These are phyloP conservation scores for Monochamus saltuarius DNA, from an alignment of 1,140 invertebrate genomes.

Conservation along the genomic window DNA sequence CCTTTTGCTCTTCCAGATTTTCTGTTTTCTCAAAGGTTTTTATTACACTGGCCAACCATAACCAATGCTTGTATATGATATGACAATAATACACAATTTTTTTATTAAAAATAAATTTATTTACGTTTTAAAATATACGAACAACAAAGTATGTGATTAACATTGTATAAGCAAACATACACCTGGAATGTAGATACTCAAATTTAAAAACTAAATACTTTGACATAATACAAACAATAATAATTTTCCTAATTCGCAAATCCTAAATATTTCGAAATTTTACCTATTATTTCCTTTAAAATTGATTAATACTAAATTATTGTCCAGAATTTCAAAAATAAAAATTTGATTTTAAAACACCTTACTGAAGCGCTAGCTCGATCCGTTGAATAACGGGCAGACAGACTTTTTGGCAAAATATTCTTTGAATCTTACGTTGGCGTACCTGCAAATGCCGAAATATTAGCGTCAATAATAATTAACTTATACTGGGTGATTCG, in stretches of 20 bases:
- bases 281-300: not conserved
- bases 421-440: slow-evolving; percentile 64
- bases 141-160: too few species aligned
- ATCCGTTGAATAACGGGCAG: slow-evolving; percentile 33
- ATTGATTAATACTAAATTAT: slow-evolving; percentile 4
- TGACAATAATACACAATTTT: too few species aligned
- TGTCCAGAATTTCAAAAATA: slow-evolving; percentile 3
- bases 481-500: too few species aligned
- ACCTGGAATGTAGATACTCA: too few species aligned
- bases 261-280: too few species aligned
- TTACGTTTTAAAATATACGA: too few species aligned
- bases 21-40: too few species aligned
- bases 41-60: too few species aligned
- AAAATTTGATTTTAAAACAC: not conserved
- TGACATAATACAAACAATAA: slow-evolving; percentile 1
- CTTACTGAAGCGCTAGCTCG: slow-evolving; percentile 12
- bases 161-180: too few species aligned
- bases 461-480: not conserved
- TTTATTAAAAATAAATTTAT: too few species aligned
- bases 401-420: slow-evolving; percentile 59
- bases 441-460: slow-evolving; percentile 61
- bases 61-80: too few species aligned
- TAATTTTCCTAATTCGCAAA: not conserved
- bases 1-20: too few species aligned
- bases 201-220: not conserved